Evolutionary conservation across 2,113 vertebrate species (phyloP), one percentile per base, ranked within the genome.

Genomic region (Grammomys surdaster): DNA sequence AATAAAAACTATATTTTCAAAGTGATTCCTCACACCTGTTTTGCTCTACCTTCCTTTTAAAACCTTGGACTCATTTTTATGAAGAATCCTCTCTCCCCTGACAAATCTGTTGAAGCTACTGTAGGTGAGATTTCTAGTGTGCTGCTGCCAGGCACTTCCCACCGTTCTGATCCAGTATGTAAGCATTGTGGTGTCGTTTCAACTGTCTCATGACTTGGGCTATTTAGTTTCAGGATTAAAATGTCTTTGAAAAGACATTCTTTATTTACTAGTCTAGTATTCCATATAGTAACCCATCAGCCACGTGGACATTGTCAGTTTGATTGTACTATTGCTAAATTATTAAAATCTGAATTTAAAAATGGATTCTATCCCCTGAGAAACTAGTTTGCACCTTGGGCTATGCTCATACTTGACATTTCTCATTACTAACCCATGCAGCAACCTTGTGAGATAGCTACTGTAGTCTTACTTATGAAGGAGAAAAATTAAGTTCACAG

Each of bases 181-280:
- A 88, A 95, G 46, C 65, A 87, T 65, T 48, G 77, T 69, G 60
- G 17, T 95, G 20, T 33, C 87, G 90, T 82, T 95, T 95, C 82
- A 87, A 76, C 10, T 87, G 56, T n/a, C 13, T 93, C 48, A 60
- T 67, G 48, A 54, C 10, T 67, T 40, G 2, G 67, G 13, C 13
- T 60, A 13, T 84, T 94, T 58, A 89, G 56, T 86, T 89, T 26
- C 20, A 86, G 46, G 60, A 75, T 88, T 88, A 76, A 43, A 88
- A 85, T 78, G 16, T 96, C 19, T 92, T 96, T 75, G 46, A 91
- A 94, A 95, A 96, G 33, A 67, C 28, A 48, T 11, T 67, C 4
- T 82, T 67, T 90, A 54, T 90, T 67, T n/a, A 65, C 46, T 84
- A 84, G 48, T 46, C 22, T 80, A 76, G 48, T 51, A 65, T 20